Evolutionary conservation across 1,140 invertebrate genomes (phyloP).

Genomic region (Cydia amplana): DNA sequence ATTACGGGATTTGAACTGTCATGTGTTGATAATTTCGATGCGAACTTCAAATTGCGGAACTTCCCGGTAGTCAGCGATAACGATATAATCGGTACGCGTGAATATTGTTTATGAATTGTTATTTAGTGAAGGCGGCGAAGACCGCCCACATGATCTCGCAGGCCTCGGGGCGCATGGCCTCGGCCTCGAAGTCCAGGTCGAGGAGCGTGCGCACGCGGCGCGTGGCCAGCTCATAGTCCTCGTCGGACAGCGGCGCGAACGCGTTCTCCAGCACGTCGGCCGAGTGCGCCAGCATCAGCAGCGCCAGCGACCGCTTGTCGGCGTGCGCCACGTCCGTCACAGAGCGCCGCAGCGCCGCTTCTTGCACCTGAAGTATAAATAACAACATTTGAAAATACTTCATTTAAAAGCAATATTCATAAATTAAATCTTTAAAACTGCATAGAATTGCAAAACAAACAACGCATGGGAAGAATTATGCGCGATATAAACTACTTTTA

Average conservation of each 20-base stretch:
- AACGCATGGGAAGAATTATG: no score
- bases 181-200: constrained; percentile 97
- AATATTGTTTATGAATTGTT: constrained; percentile 56
- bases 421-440: no score
- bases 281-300: constrained; percentile 97
- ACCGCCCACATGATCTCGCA: constrained; percentile 99
- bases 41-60: neutral
- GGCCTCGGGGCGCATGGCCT: constrained; percentile 91
- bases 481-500: no score
- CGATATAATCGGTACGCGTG: neutral
- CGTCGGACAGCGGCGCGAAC: constrained; percentile 98
- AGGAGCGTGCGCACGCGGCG: constrained; percentile 96
- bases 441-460: no score
- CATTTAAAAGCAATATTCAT: no score
- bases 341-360: constrained; percentile 97
- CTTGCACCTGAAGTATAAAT: constrained; percentile 89
- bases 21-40: constrained; percentile 8
- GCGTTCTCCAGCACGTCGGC: constrained; percentile 99
- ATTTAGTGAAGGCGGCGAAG: constrained; percentile 99
- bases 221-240: constrained; percentile 99
- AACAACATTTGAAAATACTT: no score
- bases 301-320: constrained; percentile 94
- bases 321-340: constrained; percentile 98
- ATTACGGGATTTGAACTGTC: neutral
- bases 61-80: constrained; percentile 6